Conservation (phyloP, 2,888 invertebrate genomes). For the Brachycybe producta region DNA sequence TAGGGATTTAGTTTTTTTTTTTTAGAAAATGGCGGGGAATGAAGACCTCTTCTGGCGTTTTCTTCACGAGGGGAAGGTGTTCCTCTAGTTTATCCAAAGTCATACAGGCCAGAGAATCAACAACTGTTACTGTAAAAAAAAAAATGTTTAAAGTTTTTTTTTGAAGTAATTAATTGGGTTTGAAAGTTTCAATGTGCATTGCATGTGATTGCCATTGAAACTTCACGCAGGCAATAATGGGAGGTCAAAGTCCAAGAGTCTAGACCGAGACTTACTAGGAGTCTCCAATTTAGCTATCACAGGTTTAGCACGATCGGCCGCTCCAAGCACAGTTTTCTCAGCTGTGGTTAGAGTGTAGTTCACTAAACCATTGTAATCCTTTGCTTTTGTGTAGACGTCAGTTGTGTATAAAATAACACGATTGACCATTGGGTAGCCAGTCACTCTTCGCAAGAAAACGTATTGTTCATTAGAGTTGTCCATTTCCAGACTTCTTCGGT, state of each 20-base stretch:
- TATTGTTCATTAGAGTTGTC: not conserved
- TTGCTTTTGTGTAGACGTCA: constrained; percentile 58
- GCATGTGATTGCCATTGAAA: not conserved
- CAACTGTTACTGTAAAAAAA: constrained; percentile 27
- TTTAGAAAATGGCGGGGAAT: constrained; percentile 9
- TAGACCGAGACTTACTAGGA: constrained; percentile 38
- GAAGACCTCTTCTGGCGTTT: constrained; percentile 67
- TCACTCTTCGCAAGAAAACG: constrained; percentile 8
- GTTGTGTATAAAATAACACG: constrained; percentile 60
- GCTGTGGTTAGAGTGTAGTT: constrained; percentile 31
- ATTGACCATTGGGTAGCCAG: constrained; percentile 2
- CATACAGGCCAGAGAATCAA: constrained; percentile 52
- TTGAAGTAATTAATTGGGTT: not conserved
- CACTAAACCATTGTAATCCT: constrained; percentile 39
- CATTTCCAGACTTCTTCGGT: constrained; percentile 13
- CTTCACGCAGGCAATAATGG: not conserved
- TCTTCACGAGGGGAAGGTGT: constrained; percentile 62
- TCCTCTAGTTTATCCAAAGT: constrained; percentile 75
- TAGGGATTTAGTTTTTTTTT: not conserved
- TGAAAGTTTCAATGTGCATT: constrained; percentile 52
- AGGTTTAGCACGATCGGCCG: constrained; percentile 59
- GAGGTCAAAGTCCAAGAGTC: not conserved
- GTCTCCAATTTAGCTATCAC: constrained; percentile 56
- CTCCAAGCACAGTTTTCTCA: constrained; percentile 51
- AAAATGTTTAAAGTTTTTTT: not conserved